Evolutionary conservation across 2,888 invertebrate genomes (phyloP).

Genomic region (Leptopilina syphax): DNA sequence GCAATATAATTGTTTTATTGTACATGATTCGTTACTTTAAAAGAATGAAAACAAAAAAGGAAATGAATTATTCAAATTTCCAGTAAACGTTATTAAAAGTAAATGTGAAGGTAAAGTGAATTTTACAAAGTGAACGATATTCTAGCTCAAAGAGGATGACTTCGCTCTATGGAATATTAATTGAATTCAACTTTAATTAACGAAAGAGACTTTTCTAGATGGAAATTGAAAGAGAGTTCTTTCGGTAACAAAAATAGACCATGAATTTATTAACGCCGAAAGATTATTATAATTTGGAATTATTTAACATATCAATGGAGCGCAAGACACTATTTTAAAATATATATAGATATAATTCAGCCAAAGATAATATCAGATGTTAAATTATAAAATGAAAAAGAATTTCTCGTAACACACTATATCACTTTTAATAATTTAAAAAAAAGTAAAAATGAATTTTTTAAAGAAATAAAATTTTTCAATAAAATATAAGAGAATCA

Average conservation of each 20-base stretch:
- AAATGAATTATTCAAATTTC: background rate
- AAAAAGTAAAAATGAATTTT: no score
- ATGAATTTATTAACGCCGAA: background rate
- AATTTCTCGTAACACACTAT: no score
- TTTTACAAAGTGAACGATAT: background rate
- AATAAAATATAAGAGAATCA: no score
- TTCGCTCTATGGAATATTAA: conserved; percentile 3
- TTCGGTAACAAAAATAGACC: background rate
- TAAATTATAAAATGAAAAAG: no score
- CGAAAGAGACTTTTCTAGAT: background rate
- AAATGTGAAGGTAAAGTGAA: background rate
- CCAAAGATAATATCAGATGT: background rate
- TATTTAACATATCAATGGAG: background rate
- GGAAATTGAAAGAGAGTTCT: background rate
- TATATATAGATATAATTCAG: no score
- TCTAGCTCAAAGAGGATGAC: background rate
- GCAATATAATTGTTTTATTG: no score
- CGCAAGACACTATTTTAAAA: background rate
- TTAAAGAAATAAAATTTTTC: no score
- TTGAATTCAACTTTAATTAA: conserved; percentile 6
- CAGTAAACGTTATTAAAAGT: background rate
- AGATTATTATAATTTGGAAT: background rate
- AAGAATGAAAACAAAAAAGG: background rate
- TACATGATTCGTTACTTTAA: background rate
- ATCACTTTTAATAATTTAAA: no score